Evolutionary conservation across 2,113 vertebrate genomes (phyloP).

Genomic region (Vidua chalybeata): DNA sequence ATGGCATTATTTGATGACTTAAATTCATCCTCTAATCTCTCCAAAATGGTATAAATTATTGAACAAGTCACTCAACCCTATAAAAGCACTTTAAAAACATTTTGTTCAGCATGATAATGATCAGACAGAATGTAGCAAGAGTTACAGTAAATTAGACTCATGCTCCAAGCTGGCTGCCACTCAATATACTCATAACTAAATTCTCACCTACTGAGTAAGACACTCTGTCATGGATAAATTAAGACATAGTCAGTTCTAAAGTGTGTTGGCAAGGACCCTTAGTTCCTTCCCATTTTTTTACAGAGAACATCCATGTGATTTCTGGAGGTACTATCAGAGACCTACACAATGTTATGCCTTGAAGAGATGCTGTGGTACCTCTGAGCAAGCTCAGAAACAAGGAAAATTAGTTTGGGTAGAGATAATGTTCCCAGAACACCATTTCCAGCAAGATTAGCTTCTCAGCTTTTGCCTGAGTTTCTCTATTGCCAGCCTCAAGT

Average conservation of each 20-base stretch:
- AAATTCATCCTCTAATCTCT: conserved; percentile 55
- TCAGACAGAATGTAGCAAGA: conserved; percentile 59
- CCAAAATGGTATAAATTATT: conserved; percentile 66
- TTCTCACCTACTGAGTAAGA: conserved; percentile 64
- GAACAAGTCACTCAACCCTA: conserved; percentile 55
- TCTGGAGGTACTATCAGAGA: neutral
- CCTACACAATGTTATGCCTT: neutral
- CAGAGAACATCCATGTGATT: neutral
- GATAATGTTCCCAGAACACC: neutral
- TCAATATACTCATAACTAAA: conserved; percentile 47
- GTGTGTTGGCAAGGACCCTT: conserved; percentile 45
- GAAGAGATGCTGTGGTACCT: neutral
- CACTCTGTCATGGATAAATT: conserved; percentile 56
- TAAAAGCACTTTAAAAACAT: conserved; percentile 62
- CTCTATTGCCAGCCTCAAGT: neutral
- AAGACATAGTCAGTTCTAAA: conserved; percentile 51
- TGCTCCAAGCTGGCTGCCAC: conserved; percentile 57
- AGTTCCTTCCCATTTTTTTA: conserved; percentile 46
- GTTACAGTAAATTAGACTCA: conserved; percentile 65
- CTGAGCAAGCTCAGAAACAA: neutral
- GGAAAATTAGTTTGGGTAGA: neutral
- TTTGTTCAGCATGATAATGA: conserved; percentile 47
- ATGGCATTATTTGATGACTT: conserved; percentile 56
- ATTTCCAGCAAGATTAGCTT: neutral
- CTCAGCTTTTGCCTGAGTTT: neutral